Evolutionary conservation across 2,797 vertebrate species (phyloP).

Genomic region (Gymnodraco acuticeps): DNA sequence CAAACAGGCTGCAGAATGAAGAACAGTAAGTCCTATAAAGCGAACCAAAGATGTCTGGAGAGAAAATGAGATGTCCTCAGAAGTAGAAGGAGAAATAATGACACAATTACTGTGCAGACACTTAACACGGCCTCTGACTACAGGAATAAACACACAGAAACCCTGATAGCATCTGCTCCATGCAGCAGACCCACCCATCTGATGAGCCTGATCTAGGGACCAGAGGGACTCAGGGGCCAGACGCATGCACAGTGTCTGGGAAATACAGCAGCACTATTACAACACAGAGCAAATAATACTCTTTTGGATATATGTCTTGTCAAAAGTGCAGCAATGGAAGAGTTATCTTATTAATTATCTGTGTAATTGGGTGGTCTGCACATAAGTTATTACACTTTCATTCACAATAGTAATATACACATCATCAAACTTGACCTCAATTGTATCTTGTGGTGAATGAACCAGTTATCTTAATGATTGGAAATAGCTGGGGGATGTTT

Average conservation of each 20-base stretch:
- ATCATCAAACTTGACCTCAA: neutral
- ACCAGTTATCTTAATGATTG: slow-evolving; percentile 21
- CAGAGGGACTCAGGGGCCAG: slow-evolving; percentile 54
- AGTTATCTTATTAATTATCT: neutral
- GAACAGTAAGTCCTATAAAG: neutral
- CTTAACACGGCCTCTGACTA: slow-evolving; percentile 45
- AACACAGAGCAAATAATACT: neutral
- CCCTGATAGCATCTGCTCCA: slow-evolving; percentile 78
- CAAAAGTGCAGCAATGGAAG: neutral
- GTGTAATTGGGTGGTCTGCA: neutral
- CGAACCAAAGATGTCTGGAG: slow-evolving; percentile 12
- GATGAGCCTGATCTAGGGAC: slow-evolving; percentile 80
- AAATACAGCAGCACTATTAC: neutral
- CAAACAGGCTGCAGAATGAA: neutral
- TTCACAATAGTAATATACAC: neutral
- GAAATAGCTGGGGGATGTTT: slow-evolving; percentile 22
- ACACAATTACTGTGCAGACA: slow-evolving; percentile 26
- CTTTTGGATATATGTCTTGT: neutral
- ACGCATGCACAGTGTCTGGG: slow-evolving; percentile 14
- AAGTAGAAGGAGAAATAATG: slow-evolving; percentile 10
- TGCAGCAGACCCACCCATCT: slow-evolving; percentile 77
- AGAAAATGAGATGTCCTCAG: slow-evolving; percentile 27
- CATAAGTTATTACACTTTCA: neutral
- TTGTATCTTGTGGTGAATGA: slow-evolving; percentile 4
- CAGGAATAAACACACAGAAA: slow-evolving; percentile 67